Evolutionary conservation across 2,797 vertebrate species (phyloP), one percentile per base, ranked within the genome.

Genomic region (Gouania willdenowi): DNA sequence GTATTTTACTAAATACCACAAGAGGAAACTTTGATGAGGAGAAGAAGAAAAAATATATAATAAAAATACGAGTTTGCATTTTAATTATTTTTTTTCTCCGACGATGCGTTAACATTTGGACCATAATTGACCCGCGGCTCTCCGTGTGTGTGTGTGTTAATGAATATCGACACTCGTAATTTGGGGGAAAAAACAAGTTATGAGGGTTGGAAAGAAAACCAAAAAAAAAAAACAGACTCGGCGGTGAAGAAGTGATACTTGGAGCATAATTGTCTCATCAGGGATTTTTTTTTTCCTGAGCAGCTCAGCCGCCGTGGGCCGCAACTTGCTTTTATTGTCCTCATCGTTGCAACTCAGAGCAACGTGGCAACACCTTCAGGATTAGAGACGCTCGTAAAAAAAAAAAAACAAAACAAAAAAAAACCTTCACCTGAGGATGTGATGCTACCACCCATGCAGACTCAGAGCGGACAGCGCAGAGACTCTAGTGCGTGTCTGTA

Each of bases 211-310:
- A n/a, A n/a, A n/a, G n/a, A n/a, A n/a, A n/a, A n/a, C n/a, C n/a
- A n/a, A n/a, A n/a, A n/a, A n/a, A n/a, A n/a, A n/a, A n/a, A n/a
- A n/a, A n/a, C n/a, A 81, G 78, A 73, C 15, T 60, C 66, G 61
- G 52, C 39, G 71, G 79, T 80, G 79, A 81, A n/a, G n/a, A n/a
- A 75, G 75, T 77, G 66, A 72, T 72, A 57, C 61, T 52, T 36
- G 65, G 50, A 66, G 64, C 55, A 69, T 82, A 80, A 83, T 83
- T 84, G 76, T 58, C 81, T 73, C 75, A 80, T 78, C 78, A 68
- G 72, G 76, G 77, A 71, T 79, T 67, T 77, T 74, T 73, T 79
- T 67, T 77, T 74, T 73, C 56, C 35, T 54, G 6, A 53, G 66
- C 64, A 74, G 71, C 73, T 36, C 59, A 77, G 52, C 56, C 75